These are phyloP conservation scores for Aulostomus chinensis DNA, from an alignment of 2,797 vertebrate species.

Conservation along the genomic window DNA sequence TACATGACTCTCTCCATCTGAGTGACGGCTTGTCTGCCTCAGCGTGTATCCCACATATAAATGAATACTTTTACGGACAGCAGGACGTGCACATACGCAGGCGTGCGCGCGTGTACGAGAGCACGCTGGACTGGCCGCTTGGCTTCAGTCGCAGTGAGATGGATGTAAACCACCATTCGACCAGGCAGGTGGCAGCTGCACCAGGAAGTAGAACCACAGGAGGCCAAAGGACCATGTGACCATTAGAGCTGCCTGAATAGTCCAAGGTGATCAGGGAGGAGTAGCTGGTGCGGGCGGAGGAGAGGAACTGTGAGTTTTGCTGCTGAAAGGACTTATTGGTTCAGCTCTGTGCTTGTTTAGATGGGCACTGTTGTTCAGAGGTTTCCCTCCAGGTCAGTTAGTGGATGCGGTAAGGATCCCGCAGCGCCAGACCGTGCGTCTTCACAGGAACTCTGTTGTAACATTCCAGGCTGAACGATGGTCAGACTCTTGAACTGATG, in stretches of 20 bases:
- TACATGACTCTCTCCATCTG: slow-evolving; percentile 60
- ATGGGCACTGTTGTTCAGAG: slow-evolving; percentile 26
- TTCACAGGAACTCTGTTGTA: no score
- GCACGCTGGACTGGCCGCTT: slow-evolving; percentile 33
- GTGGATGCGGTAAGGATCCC: slow-evolving; percentile 41
- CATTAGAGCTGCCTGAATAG: slow-evolving; percentile 42
- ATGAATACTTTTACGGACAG: slow-evolving; percentile 29
- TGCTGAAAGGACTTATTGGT: no score
- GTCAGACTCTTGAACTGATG: no score
- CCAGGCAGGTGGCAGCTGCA: slow-evolving; percentile 73
- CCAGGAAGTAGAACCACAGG: slow-evolving; percentile 58
- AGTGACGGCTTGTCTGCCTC: slow-evolving; percentile 40
- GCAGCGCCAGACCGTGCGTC: slow-evolving; percentile 43
- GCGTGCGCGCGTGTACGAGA: slow-evolving; percentile 16
- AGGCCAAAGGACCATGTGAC: slow-evolving; percentile 48
- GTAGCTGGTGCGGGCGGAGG: neutral
- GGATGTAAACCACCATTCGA: slow-evolving; percentile 56
- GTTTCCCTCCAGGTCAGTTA: slow-evolving; percentile 20
- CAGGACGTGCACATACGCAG: slow-evolving; percentile 10
- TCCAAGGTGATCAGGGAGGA: slow-evolving; percentile 47
- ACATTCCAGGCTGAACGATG: no score
- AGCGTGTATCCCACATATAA: slow-evolving; percentile 16
- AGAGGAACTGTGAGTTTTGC: neutral
- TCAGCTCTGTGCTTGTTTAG: slow-evolving; percentile 11
- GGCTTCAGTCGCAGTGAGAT: slow-evolving; percentile 50